Percentiles rank a stretch among this genome's conserved stretches.
Conservation (phyloP, 2,888 invertebrate species). For the Cataglyphis rosenhaueri region DNA sequence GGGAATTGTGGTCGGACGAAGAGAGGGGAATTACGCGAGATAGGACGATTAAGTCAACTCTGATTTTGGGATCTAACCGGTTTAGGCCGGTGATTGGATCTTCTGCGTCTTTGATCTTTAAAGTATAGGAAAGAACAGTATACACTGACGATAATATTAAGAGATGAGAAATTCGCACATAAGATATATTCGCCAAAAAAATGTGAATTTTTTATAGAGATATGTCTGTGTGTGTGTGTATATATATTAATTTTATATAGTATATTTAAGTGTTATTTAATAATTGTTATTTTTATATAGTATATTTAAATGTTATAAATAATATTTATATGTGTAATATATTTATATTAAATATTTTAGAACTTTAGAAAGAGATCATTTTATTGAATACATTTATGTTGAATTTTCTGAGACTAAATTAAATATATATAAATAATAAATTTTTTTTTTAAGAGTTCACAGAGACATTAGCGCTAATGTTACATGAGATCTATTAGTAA, state of each 20-base stretch:
- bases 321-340: background rate
- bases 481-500: background rate
- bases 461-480: background rate
- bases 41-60: conserved; percentile 33
- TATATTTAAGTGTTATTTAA: background rate
- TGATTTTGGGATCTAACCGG: conserved; percentile 13
- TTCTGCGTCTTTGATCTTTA: background rate
- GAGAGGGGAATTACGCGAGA: conserved; percentile 19
- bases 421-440: background rate
- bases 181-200: background rate
- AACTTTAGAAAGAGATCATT: background rate
- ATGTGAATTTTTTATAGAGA: background rate
- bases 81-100: background rate
- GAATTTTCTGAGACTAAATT: background rate
- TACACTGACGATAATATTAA: background rate
- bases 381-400: background rate
- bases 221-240: background rate
- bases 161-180: background rate
- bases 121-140: background rate
- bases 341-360: background rate
- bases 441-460: background rate
- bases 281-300: background rate
- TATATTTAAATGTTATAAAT: background rate
- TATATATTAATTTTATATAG: background rate
- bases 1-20: conserved; percentile 31